phyloP scores from a whole-genome alignment of 1,140 invertebrate species.

The Saxidomus purpurata region DNA sequence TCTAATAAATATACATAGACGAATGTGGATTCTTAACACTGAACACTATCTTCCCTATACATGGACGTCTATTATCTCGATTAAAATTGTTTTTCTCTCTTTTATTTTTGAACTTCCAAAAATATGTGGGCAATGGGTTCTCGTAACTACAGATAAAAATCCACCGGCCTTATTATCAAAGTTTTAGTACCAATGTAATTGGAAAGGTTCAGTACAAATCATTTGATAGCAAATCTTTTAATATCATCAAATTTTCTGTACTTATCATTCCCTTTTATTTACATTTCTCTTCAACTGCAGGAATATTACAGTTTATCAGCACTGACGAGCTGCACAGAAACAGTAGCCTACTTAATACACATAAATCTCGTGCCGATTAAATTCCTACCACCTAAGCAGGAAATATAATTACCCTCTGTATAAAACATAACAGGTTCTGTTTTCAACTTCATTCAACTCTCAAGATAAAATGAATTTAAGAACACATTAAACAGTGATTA shows the following conservation, averaged over 20 bases:
- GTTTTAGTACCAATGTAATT: too few relatives aligned
- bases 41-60: too few relatives aligned
- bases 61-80: too few relatives aligned
- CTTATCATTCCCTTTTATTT: neutral
- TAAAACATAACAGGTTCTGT: neutral
- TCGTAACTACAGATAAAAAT: too few relatives aligned
- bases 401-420: neutral
- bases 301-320: neutral
- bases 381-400: constrained; percentile 1
- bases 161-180: too few relatives aligned
- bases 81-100: too few relatives aligned
- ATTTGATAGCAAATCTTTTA: neutral
- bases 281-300: neutral
- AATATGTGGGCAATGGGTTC: too few relatives aligned
- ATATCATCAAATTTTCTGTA: neutral
- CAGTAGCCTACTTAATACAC: constrained; percentile 3
- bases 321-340: neutral
- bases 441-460: constrained; percentile 11
- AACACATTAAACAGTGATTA: neutral
- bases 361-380: neutral
- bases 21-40: too few relatives aligned
- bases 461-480: constrained; percentile 12
- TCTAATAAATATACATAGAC: too few relatives aligned
- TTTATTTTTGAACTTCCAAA: too few relatives aligned
- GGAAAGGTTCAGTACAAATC: too few relatives aligned